Percentiles rank a stretch among this genome's conserved stretches.
phyloP scores from a whole-genome alignment of 2,113 vertebrate species.

The Atlantisia rogersi region DNA sequence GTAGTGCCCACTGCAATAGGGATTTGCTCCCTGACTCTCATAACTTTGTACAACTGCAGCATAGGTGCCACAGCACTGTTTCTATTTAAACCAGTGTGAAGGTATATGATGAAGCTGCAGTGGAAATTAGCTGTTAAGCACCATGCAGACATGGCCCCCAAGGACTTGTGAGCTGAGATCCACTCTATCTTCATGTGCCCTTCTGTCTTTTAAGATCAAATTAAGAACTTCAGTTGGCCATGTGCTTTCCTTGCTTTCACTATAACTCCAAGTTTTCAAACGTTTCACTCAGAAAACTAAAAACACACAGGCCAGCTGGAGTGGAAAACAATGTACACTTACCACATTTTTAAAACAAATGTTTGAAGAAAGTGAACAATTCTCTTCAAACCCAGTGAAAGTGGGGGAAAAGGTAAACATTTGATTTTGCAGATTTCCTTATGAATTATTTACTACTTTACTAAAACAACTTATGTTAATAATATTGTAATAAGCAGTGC shows the following conservation, averaged over 20 bases:
- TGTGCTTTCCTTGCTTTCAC: not conserved
- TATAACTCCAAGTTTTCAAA: not conserved
- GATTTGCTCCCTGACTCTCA: not conserved
- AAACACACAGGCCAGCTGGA: not conserved
- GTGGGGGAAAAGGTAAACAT: slow-evolving; percentile 23
- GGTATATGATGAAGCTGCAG: not conserved
- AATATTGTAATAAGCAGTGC: slow-evolving; percentile 35
- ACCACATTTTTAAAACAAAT: slow-evolving; percentile 57
- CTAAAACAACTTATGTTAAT: slow-evolving; percentile 53
- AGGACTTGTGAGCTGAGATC: not conserved
- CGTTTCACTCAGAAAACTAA: slow-evolving; percentile 1
- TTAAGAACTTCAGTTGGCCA: not conserved
- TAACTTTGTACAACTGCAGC: accelerated
- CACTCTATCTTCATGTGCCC: not conserved
- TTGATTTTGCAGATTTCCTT: slow-evolving; percentile 58
- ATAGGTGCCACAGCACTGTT: not conserved
- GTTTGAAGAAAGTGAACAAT: slow-evolving; percentile 57
- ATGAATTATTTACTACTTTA: slow-evolving; percentile 71
- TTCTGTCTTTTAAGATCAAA: not conserved
- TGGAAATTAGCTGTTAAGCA: not conserved
- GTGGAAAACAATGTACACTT: slow-evolving; percentile 53
- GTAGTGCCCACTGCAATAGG: not conserved
- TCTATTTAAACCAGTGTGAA: not conserved
- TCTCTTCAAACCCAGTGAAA: slow-evolving; percentile 46
- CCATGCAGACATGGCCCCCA: not conserved